Evolutionary conservation across 2,797 vertebrate genomes (phyloP).

Genomic region (Sebastolobus altivelis): DNA sequence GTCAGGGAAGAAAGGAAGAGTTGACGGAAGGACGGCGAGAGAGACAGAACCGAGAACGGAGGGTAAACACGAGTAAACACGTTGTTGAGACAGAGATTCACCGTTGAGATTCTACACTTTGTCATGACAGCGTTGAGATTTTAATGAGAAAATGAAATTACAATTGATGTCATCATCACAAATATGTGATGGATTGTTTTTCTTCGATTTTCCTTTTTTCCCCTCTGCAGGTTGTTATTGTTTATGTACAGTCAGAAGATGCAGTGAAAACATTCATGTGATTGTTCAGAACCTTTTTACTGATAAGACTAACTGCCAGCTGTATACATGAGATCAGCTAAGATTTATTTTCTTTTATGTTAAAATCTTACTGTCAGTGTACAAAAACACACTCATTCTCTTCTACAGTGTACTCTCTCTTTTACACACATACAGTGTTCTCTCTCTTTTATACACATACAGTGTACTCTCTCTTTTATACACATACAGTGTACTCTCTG

Average conservation of each 20-base stretch:
- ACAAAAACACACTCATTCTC: background rate
- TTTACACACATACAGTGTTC: no score
- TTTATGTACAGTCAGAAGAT: background rate
- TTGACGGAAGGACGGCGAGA: background rate
- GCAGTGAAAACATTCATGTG: background rate
- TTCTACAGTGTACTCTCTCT: background rate
- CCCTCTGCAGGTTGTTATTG: background rate
- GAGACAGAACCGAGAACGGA: conserved; percentile 2
- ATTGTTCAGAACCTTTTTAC: background rate
- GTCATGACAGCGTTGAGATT: conserved; percentile 31
- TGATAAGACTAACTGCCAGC: background rate
- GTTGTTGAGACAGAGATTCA: conserved; percentile 27
- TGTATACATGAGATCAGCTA: background rate
- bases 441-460: no score
- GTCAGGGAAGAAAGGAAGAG: conserved; percentile 4
- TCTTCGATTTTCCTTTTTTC: background rate
- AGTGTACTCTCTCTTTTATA: no score
- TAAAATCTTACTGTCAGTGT: background rate
- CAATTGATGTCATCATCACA: conserved; percentile 66
- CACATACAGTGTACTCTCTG: no score
- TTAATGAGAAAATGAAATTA: conserved; percentile 51
- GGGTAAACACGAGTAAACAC: conserved; percentile 36
- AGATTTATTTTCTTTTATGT: background rate
- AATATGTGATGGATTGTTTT: conserved; percentile 34
- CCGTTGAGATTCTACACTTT: conserved; percentile 23